phyloP scores from a whole-genome alignment of 2,113 vertebrate species.

The Podocnemis expansa region DNA sequence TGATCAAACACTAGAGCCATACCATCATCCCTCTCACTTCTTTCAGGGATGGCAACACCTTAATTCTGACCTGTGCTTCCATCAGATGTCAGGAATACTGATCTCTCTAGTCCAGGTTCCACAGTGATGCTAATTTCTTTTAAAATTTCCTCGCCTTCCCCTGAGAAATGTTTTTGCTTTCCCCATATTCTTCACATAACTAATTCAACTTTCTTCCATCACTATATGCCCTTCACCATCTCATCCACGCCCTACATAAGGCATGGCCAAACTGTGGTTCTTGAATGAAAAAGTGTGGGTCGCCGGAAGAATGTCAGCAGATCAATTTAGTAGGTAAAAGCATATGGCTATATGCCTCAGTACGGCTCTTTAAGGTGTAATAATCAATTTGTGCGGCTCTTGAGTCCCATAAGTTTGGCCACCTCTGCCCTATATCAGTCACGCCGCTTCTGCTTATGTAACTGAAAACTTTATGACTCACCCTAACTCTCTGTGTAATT shows the following conservation, averaged over 20 bases:
- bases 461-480: accelerated
- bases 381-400: too few relatives aligned
- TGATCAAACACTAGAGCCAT: background rate
- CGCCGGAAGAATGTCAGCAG: too few relatives aligned
- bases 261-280: too few relatives aligned
- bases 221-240: background rate
- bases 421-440: background rate
- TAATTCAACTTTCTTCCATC: background rate
- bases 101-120: background rate
- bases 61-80: background rate
- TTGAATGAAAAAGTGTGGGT: too few relatives aligned
- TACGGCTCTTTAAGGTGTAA: too few relatives aligned
- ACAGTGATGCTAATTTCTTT: background rate
- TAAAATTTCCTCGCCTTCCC: background rate
- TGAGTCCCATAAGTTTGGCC: too few relatives aligned
- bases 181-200: background rate
- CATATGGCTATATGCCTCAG: too few relatives aligned
- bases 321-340: too few relatives aligned
- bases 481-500: accelerated
- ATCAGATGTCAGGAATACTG: background rate
- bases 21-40: background rate
- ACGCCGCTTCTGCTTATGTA: accelerated
- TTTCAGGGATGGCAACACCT: background rate
- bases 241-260: background rate
- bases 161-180: background rate